phyloP scores from a whole-genome alignment of 2,888 invertebrate genomes.

The Nemurella pictetii region DNA sequence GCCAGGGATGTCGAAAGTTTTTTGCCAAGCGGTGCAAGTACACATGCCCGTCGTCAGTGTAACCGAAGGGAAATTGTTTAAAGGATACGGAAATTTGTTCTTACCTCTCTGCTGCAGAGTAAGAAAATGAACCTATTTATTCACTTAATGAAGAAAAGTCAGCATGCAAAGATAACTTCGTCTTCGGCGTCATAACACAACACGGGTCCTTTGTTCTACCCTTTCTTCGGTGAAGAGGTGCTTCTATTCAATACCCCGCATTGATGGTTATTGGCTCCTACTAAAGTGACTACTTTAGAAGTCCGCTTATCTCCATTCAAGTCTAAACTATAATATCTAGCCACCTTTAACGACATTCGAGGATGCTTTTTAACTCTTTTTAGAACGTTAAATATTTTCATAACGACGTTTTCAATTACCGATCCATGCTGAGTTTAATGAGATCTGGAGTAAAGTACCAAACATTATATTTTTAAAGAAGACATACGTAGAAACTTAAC shows the following conservation, averaged over 20 bases:
- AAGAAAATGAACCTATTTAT: neutral
- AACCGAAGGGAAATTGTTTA: too few relatives aligned
- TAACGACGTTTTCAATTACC: neutral
- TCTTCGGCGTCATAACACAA: neutral
- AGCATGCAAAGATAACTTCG: neutral
- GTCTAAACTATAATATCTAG: too few relatives aligned
- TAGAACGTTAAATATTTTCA: neutral
- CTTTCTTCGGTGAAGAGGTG: neutral
- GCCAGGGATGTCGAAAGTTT: neutral
- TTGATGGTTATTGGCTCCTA: slow-evolving; percentile 9
- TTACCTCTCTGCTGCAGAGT: neutral
- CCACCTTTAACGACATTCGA: neutral
- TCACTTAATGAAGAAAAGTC: neutral
- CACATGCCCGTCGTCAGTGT: too few relatives aligned
- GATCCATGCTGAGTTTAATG: neutral
- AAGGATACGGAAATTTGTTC: neutral
- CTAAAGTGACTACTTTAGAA: slow-evolving; percentile 5
- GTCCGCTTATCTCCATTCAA: slow-evolving; percentile 9
- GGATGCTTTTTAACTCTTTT: neutral
- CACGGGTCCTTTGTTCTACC: neutral
- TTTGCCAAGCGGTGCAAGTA: too few relatives aligned
- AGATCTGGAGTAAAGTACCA: neutral
- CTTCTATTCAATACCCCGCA: neutral
- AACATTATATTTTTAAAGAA: neutral
- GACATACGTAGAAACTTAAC: neutral